A percentile compares a stretch with the other conserved stretches of the same genome.
phyloP scores from a whole-genome alignment of 2,888 invertebrate genomes.

The Smittia aterrima region DNA sequence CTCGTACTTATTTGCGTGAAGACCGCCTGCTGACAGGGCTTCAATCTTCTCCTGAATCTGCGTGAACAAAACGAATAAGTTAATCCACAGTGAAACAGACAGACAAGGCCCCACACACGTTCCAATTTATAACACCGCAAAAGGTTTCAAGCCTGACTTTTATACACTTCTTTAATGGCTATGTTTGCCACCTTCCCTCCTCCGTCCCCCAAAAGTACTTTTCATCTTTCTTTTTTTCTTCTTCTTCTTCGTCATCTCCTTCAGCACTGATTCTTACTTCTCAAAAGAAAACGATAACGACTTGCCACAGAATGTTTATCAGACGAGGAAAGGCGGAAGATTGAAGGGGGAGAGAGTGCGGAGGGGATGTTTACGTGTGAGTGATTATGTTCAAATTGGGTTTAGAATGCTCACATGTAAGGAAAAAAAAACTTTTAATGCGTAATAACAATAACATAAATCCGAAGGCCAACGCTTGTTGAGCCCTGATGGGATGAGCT shows the following conservation, averaged over 20 bases:
- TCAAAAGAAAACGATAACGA: background rate
- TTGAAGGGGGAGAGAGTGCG: background rate
- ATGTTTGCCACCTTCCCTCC: too few relatives aligned
- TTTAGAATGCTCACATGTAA: slow-evolving; percentile 3
- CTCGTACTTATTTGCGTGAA: too few relatives aligned
- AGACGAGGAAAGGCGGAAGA: background rate
- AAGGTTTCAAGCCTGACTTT: background rate
- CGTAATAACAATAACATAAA: slow-evolving; percentile 2
- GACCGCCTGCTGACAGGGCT: too few relatives aligned
- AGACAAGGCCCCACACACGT: too few relatives aligned
- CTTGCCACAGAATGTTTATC: slow-evolving; percentile 11
- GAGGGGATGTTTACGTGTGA: background rate
- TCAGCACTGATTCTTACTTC: background rate
- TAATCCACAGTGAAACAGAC: too few relatives aligned
- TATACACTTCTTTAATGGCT: background rate
- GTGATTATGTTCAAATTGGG: slow-evolving; percentile 8
- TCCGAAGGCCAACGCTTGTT: background rate
- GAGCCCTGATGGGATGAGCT: background rate
- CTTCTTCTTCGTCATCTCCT: background rate
- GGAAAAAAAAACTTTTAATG: background rate
- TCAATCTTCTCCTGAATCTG: too few relatives aligned
- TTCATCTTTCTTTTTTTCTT: background rate
- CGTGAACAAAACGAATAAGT: too few relatives aligned
- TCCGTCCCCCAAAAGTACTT: background rate
- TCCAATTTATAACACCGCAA: too few relatives aligned